These are phyloP conservation scores for Cosmia pyralina DNA, from an alignment of 2,888 invertebrate species.

Conservation along the genomic window DNA sequence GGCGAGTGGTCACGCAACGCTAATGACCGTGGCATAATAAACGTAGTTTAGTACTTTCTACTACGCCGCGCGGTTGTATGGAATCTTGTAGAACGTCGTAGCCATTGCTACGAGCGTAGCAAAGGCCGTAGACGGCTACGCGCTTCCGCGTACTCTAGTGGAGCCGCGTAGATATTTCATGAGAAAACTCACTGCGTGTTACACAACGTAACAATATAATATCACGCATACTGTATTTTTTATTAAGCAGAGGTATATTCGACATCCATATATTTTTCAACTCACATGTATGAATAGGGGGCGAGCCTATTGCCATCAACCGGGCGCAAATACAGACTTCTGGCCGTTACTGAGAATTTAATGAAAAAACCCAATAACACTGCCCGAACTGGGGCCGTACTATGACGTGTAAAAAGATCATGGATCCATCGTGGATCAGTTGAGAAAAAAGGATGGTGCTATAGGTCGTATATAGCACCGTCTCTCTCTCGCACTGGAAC, in stretches of 20 bases:
- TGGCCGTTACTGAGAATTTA: not conserved
- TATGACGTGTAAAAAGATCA: too few relatives aligned
- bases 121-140: conserved; percentile 36
- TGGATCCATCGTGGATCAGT: too few relatives aligned
- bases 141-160: not conserved
- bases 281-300: too few relatives aligned
- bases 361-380: not conserved
- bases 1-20: conserved; percentile 22
- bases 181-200: too few relatives aligned
- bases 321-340: not conserved
- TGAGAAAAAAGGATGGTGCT: too few relatives aligned
- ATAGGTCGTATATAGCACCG: too few relatives aligned
- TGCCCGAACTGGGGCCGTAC: too few relatives aligned
- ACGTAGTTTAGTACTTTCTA: not conserved
- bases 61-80: conserved; percentile 12
- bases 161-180: not conserved
- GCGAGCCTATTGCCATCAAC: not conserved
- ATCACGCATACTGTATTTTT: not conserved
- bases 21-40: conserved; percentile 2
- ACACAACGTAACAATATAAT: not conserved
- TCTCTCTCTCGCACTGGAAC: too few relatives aligned
- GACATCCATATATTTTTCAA: not conserved
- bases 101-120: conserved; percentile 49
- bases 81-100: conserved; percentile 38
- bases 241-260: not conserved